phyloP scores from a whole-genome alignment of 2,888 invertebrate species.

The Torymus texanus region DNA sequence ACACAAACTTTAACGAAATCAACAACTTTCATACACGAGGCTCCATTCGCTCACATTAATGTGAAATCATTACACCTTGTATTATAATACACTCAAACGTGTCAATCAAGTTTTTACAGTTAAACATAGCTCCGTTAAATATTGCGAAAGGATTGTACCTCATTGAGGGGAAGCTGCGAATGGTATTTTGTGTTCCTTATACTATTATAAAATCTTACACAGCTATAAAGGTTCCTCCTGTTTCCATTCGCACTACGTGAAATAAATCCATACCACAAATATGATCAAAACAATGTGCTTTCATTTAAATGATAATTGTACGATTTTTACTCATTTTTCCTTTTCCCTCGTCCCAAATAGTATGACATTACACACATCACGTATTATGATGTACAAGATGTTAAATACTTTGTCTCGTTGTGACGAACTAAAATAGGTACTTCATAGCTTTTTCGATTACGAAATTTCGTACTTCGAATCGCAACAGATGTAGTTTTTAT shows the following conservation, averaged over 20 bases:
- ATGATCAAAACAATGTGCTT: slow-evolving; percentile 10
- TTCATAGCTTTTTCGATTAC: not conserved
- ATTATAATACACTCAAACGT: slow-evolving; percentile 3
- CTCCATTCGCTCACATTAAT: too few species aligned
- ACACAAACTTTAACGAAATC: slow-evolving; percentile 13
- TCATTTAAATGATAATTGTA: not conserved
- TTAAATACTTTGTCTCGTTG: not conserved
- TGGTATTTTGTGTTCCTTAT: slow-evolving; percentile 3
- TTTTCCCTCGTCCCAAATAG: not conserved
- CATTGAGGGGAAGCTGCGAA: slow-evolving; percentile 17
- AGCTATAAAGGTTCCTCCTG: not conserved
- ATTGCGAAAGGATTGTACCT: slow-evolving; percentile 14
- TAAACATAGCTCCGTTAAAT: slow-evolving; percentile 33
- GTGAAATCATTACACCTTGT: not conserved
- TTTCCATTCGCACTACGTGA: not conserved
- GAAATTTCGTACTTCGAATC: not conserved
- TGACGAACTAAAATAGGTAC: slow-evolving; percentile 5
- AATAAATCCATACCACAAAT: slow-evolving; percentile 24
- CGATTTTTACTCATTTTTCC: not conserved
- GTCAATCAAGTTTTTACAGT: slow-evolving; percentile 29
- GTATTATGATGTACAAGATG: not conserved
- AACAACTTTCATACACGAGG: slow-evolving; percentile 1
- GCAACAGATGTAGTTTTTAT: not conserved
- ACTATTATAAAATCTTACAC: slow-evolving; percentile 36
- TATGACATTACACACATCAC: too few species aligned